These are phyloP conservation scores for Caenorhabditis drosophilae DNA, from an alignment of 2,888 invertebrate species.

Conservation along the genomic window DNA sequence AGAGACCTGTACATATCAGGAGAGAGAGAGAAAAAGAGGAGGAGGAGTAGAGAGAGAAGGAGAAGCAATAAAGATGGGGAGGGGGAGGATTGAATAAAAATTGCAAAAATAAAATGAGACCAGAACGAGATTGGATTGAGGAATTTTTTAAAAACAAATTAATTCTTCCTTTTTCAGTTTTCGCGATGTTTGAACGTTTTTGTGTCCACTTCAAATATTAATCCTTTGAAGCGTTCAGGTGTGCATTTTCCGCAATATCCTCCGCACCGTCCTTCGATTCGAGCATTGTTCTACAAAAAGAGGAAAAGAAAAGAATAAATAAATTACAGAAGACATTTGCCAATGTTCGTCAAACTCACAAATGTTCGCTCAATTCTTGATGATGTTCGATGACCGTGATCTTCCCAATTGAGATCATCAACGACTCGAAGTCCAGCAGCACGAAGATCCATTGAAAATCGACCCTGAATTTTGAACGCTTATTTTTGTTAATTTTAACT, in stretches of 20 bases:
- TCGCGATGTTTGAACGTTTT: constrained; percentile 8
- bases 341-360: constrained; percentile 38
- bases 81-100: too few species aligned
- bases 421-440: constrained; percentile 61
- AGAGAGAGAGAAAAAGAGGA: too few species aligned
- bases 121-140: too few species aligned
- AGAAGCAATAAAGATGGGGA: too few species aligned
- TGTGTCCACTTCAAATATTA: constrained; percentile 57
- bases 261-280: constrained; percentile 63
- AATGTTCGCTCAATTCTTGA: constrained; percentile 56
- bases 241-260: constrained; percentile 68
- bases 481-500: too few species aligned
- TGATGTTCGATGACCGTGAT: constrained; percentile 62
- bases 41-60: too few species aligned
- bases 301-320: too few species aligned
- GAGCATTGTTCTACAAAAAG: constrained; percentile 67
- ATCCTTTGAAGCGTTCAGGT: constrained; percentile 66
- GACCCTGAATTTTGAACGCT: too few species aligned
- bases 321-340: not conserved
- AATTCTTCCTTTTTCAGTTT: too few species aligned
- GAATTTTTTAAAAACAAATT: too few species aligned
- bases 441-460: constrained; percentile 64
- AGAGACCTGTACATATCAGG: too few species aligned
- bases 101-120: too few species aligned
- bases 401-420: constrained; percentile 66